A percentile compares a stretch with the other conserved stretches of the same genome.
phyloP scores from a whole-genome alignment of 2,797 vertebrate genomes.

The Sebastiscus tertius region DNA sequence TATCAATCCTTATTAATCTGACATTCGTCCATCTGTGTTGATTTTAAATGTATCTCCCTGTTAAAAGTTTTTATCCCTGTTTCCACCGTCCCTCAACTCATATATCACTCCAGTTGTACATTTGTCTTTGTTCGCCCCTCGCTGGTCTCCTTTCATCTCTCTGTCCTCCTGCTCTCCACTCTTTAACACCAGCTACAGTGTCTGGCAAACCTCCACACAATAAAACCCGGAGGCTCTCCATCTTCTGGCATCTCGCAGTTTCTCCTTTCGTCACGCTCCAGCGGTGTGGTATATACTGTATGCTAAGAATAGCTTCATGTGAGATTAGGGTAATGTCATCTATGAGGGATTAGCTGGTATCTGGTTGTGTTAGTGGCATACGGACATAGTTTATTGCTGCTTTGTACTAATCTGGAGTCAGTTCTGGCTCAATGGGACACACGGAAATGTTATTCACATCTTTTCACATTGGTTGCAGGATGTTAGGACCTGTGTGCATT shows the following conservation, averaged over 20 bases:
- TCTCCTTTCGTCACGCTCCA: constrained; percentile 46
- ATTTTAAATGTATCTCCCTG: neutral
- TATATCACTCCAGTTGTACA: constrained; percentile 9
- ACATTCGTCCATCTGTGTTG: neutral
- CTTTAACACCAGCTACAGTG: constrained; percentile 9
- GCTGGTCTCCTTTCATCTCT: constrained; percentile 28
- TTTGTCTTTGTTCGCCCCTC: constrained; percentile 21
- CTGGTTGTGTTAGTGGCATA: constrained; percentile 29
- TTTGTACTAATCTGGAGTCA: constrained; percentile 44
- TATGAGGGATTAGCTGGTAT: constrained; percentile 59
- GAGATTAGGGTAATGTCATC: constrained; percentile 49
- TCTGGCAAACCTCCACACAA: constrained; percentile 55
- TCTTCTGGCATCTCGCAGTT: constrained; percentile 56
- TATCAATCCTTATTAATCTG: neutral
- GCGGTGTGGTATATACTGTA: constrained; percentile 23
- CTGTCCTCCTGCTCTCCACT: constrained; percentile 15
- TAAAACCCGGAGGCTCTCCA: constrained; percentile 54
- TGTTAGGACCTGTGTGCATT: constrained; percentile 8
- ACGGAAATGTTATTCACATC: constrained; percentile 45
- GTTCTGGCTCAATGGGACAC: constrained; percentile 17
- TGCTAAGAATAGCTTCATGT: constrained; percentile 53
- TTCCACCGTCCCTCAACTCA: constrained; percentile 7
- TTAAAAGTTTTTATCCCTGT: neutral
- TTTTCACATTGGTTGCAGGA: constrained; percentile 19
- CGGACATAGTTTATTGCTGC: constrained; percentile 20